phyloP scores from a whole-genome alignment of 2,888 invertebrate species.

The Drosophila formosana region DNA sequence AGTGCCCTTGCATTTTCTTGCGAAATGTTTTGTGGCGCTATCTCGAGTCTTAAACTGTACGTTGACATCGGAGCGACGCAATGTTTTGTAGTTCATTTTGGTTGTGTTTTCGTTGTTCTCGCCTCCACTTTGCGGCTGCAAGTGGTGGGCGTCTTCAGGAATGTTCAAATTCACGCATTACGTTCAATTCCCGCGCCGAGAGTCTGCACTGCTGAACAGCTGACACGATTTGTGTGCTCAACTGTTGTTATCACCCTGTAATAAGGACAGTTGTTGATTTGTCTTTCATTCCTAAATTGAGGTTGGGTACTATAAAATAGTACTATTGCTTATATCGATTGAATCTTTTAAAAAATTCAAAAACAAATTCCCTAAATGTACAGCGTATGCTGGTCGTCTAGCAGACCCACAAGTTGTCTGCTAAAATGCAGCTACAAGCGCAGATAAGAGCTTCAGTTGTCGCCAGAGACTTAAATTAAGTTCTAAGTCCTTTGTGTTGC shows the following conservation, averaged over 20 bases:
- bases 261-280: not conserved
- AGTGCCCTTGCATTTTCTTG: conserved; percentile 30
- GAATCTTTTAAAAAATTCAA: no score
- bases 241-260: not conserved
- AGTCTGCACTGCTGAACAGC: conserved; percentile 21
- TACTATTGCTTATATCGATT: no score
- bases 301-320: no score
- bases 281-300: not conserved
- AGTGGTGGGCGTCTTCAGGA: conserved; percentile 21
- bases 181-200: conserved; percentile 16
- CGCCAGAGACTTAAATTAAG: conserved; percentile 44
- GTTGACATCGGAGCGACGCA: conserved; percentile 38
- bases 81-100: conserved; percentile 41
- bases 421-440: conserved; percentile 36
- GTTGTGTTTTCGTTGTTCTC: conserved; percentile 10
- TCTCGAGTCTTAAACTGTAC: conserved; percentile 41
- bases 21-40: conserved; percentile 34
- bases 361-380: not conserved
- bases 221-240: conserved; percentile 9
- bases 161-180: conserved; percentile 51
- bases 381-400: conserved; percentile 7
- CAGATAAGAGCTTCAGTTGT: conserved; percentile 38
- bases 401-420: not conserved
- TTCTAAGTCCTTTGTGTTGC: conserved; percentile 29
- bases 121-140: not conserved